Evolutionary conservation across 2,797 vertebrate genomes (phyloP), one percentile per base, ranked within the genome.

Genomic region (Rousettus madagascariensis): DNA sequence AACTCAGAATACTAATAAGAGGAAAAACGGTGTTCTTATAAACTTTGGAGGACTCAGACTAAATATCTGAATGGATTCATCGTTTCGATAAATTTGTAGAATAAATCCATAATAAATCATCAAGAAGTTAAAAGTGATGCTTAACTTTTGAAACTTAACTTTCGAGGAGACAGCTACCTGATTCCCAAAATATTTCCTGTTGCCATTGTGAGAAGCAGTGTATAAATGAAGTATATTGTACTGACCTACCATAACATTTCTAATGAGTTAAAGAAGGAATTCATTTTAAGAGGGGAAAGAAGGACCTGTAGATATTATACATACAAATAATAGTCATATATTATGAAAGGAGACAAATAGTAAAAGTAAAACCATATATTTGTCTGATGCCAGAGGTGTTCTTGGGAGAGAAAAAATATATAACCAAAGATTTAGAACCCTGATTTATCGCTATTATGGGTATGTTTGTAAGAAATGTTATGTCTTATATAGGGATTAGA

Each of bases 141-240:
- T 38, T 75, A 53, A 69, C 28, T 24, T 85, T 36, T 95, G 33
- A 71, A 95, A 90, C 28, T 82, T 94, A 66, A 87, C 36, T 66
- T 84, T 87, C 75, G 68, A 86, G 51, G 41, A 65, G n/a, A 72
- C 19, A 22, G 11, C 3, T 61, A 46, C 74, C 8, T 71, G 17
- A 63, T 82, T 91, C 77, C 71, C 83, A 85, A 10, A 90, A 6
- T 91, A 49, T n/a, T 90, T 88, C 41, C 41, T 85, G 33, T 63
- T 86, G 66, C 30, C 26, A 17, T 26, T 55, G 51, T 93, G 71
- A 87, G 46, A 92, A 90, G 30, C 51, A 30, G 28, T 22, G 0
- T 66, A 15, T 66, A 65, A 66, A n/a, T 53, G 38, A 77, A 78
- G 36, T 55, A 24, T 46, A 20, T 19, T 41, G 3, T 86, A 33